These are phyloP conservation scores for Hippasteria phrygiana DNA, from an alignment of 53 echinoderm and acorn worm genomes.

Conservation along the genomic window DNA sequence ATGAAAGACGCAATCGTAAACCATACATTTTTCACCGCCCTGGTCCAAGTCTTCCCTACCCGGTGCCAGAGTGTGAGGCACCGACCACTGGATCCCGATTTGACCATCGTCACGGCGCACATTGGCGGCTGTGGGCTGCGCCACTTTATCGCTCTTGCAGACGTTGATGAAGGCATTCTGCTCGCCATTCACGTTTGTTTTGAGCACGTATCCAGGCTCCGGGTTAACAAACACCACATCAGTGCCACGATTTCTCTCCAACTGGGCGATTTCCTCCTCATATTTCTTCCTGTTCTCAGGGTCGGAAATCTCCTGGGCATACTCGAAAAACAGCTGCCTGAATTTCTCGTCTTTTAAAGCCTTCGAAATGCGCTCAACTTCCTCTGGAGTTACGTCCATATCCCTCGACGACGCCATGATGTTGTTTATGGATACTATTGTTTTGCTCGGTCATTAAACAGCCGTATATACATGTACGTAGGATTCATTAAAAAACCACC, in stretches of 20 bases:
- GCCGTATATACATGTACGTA: background rate
- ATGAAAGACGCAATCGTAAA: slow-evolving; percentile 94
- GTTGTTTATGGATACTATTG: background rate
- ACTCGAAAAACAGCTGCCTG: slow-evolving; percentile 90
- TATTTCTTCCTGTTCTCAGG: slow-evolving; percentile 95
- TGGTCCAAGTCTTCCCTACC: slow-evolving; percentile 93
- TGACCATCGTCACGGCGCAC: slow-evolving; percentile 66
- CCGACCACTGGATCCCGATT: slow-evolving; percentile 81
- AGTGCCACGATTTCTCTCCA: slow-evolving; percentile 94
- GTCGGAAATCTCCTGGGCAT: slow-evolving; percentile 95
- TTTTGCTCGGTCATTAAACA: background rate
- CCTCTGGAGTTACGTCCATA: slow-evolving; percentile 86
- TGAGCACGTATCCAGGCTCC: slow-evolving; percentile 91
- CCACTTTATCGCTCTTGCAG: slow-evolving; percentile 83
- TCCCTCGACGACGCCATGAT: slow-evolving; percentile 69
- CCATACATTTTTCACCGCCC: slow-evolving; percentile 80
- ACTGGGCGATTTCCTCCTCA: slow-evolving; percentile 90
- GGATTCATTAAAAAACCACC: background rate
- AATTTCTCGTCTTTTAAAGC: slow-evolving; percentile 97
- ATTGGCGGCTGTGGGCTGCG: slow-evolving; percentile 64
- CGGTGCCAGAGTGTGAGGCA: slow-evolving; percentile 91
- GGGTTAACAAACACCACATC: slow-evolving; percentile 94
- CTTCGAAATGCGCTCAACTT: slow-evolving; percentile 83
- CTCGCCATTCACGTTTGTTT: slow-evolving; percentile 92
- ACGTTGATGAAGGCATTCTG: slow-evolving; percentile 96